A percentile compares a stretch with the other conserved stretches of the same genome.
Evolutionary conservation across 2,888 invertebrate genomes (phyloP).

Genomic region (Ectemnius lituratus): DNA sequence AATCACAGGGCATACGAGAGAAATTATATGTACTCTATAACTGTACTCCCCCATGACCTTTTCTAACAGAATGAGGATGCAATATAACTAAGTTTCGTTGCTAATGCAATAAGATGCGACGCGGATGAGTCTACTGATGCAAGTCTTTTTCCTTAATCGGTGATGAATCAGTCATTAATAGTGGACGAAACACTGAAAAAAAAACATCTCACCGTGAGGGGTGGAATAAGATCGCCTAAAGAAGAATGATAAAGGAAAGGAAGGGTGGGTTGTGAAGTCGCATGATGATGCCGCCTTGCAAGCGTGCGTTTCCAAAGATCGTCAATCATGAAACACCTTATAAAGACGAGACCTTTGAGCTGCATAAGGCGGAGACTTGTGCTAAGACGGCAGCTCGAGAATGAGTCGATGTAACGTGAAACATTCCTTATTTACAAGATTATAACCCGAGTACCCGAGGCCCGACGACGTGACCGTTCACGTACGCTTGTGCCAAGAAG

Average conservation of each 20-base stretch:
- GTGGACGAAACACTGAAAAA: slow-evolving; percentile 20
- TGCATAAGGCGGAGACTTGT: slow-evolving; percentile 39
- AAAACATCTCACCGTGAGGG: neutral
- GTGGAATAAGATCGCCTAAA: neutral
- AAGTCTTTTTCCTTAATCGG: slow-evolving; percentile 30
- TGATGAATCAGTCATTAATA: slow-evolving; percentile 28
- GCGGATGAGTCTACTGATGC: slow-evolving; percentile 30
- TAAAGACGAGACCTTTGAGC: slow-evolving; percentile 26
- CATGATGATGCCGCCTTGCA: slow-evolving; percentile 1
- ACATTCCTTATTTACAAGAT: slow-evolving; percentile 24
- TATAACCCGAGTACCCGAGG: slow-evolving; percentile 5
- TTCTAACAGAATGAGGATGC: slow-evolving; percentile 14
- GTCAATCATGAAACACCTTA: slow-evolving; percentile 16
- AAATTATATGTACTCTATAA: neutral
- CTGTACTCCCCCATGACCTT: slow-evolving; percentile 41
- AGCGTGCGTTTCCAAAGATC: slow-evolving; percentile 12
- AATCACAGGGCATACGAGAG: too few species aligned
- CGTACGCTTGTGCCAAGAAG: slow-evolving; percentile 17
- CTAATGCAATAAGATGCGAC: slow-evolving; percentile 37
- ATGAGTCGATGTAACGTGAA: slow-evolving; percentile 28
- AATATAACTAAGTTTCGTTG: slow-evolving; percentile 47
- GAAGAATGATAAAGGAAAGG: slow-evolving; percentile 1
- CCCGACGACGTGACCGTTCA: neutral
- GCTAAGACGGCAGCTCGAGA: slow-evolving; percentile 25
- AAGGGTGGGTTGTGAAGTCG: neutral